A percentile compares a stretch with the other conserved stretches of the same genome.
Evolutionary conservation across 2,797 vertebrate species (phyloP).

Genomic region (Hafferia zeledoni): DNA sequence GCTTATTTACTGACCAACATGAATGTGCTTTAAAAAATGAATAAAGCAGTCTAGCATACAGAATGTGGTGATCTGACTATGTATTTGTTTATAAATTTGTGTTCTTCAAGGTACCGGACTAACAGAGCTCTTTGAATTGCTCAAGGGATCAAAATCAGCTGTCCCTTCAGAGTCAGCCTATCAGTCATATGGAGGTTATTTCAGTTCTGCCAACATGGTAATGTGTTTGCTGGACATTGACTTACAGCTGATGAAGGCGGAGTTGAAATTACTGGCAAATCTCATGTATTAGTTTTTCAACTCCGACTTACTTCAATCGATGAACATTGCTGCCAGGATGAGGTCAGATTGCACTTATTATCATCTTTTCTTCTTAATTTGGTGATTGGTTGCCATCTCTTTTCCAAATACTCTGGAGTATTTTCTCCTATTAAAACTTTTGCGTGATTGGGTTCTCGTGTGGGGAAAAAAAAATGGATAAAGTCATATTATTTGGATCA

Average conservation of each 20-base stretch:
- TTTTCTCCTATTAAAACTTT: not conserved
- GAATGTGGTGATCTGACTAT: not conserved
- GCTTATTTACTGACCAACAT: not conserved
- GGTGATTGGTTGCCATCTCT: not conserved
- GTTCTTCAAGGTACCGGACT: not conserved
- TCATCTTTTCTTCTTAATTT: not conserved
- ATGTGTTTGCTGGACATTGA: not conserved
- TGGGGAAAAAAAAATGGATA: not conserved
- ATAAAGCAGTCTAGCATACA: not conserved
- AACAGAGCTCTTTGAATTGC: not conserved
- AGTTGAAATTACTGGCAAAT: not conserved
- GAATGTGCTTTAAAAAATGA: not conserved
- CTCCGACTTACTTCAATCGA: slow-evolving; percentile 24
- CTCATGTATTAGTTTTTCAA: not conserved
- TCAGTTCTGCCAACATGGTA: not conserved
- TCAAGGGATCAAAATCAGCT: not conserved
- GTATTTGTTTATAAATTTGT: not conserved
- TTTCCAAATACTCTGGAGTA: not conserved
- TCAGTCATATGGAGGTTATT: not conserved
- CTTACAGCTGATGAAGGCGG: not conserved
- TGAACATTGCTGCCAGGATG: not conserved
- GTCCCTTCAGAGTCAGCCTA: not conserved
- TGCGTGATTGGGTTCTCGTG: not conserved
- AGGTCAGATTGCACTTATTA: not conserved
- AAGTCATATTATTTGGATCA: not conserved